Conservation (phyloP, 92 coral and sea anemone species). For the Palythoa grandis region DNA sequence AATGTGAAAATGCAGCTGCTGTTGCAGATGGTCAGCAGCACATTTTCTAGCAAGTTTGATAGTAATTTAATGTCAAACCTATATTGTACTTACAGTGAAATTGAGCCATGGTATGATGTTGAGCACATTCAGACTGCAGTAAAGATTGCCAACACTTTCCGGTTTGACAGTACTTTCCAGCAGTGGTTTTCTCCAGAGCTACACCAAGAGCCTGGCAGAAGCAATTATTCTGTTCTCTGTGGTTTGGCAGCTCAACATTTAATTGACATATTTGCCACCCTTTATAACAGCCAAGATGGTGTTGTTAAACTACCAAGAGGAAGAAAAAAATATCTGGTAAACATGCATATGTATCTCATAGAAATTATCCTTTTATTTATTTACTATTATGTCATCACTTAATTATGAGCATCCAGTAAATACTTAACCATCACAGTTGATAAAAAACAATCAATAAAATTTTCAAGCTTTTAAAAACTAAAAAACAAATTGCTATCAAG, state of each 20-base stretch:
- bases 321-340: constrained; percentile 51
- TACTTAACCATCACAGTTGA: too few relatives aligned
- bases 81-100: constrained; percentile 45
- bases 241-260: constrained; percentile 45
- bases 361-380: background rate
- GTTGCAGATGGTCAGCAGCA: too few relatives aligned
- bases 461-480: constrained; percentile 1
- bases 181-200: constrained; percentile 42
- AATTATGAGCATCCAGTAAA: too few relatives aligned
- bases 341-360: background rate
- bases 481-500: background rate
- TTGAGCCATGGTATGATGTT: constrained; percentile 58
- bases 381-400: background rate
- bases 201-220: constrained; percentile 39
- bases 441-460: too few relatives aligned
- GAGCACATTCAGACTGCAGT: constrained; percentile 44
- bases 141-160: constrained; percentile 36
- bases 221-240: constrained; percentile 44
- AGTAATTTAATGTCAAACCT: background rate
- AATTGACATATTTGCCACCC: constrained; percentile 45
- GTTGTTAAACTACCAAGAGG: constrained; percentile 51
- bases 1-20: background rate
- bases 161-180: constrained; percentile 43
- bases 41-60: too few relatives aligned
- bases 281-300: constrained; percentile 35